phyloP scores from a whole-genome alignment of 2,888 invertebrate genomes.

The Keiferia lycopersicella region DNA sequence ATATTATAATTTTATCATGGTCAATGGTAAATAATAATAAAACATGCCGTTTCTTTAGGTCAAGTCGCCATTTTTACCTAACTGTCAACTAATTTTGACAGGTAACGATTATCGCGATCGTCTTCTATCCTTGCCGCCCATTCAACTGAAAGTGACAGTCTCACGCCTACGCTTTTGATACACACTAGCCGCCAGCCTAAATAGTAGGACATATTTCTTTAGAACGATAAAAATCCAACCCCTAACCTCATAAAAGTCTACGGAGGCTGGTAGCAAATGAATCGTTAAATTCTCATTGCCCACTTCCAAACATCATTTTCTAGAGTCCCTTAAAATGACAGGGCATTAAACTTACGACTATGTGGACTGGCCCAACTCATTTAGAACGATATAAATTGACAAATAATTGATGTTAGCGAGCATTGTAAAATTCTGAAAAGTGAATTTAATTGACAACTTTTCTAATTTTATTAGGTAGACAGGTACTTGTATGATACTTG shows the following conservation, averaged over 20 bases:
- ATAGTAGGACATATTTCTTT: constrained; percentile 33
- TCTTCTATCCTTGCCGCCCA: too few relatives aligned
- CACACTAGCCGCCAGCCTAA: constrained; percentile 11
- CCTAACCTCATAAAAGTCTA: constrained; percentile 38
- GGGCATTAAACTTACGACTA: constrained; percentile 49
- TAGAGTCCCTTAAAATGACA: constrained; percentile 46
- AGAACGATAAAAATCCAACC: constrained; percentile 36
- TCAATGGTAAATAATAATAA: too few relatives aligned
- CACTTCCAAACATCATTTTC: constrained; percentile 47
- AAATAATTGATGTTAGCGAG: constrained; percentile 28
- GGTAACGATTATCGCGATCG: too few relatives aligned
- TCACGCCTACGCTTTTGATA: too few relatives aligned
- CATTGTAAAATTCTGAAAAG: constrained; percentile 26
- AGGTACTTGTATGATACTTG: too few relatives aligned
- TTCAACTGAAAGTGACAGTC: too few relatives aligned
- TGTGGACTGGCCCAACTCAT: constrained; percentile 36
- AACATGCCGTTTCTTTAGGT: too few relatives aligned
- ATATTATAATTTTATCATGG: too few relatives aligned
- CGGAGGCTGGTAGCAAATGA: constrained; percentile 46
- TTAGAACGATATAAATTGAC: constrained; percentile 31
- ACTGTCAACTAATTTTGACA: too few relatives aligned
- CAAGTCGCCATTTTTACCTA: too few relatives aligned
- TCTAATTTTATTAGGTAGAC: background rate
- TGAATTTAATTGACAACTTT: constrained; percentile 31
- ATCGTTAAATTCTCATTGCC: constrained; percentile 56